A percentile compares a stretch with the other conserved stretches of the same genome.
Conservation (phyloP, 2,113 vertebrate species). For the Eudorcas thomsonii region DNA sequence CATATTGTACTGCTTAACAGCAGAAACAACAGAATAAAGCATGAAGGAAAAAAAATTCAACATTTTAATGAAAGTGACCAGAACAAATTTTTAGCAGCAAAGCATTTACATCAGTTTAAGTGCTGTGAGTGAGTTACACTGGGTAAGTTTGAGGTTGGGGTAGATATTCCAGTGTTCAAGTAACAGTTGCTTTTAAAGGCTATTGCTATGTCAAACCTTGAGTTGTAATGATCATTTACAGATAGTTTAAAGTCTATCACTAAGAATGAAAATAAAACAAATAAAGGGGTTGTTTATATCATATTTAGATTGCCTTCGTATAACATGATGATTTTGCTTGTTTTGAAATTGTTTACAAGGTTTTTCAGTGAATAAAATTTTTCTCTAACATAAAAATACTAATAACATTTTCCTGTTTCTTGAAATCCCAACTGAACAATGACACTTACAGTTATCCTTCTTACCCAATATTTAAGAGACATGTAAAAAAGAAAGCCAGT, state of each 20-base stretch:
- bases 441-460: neutral
- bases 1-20: slow-evolving; percentile 84
- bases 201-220: neutral
- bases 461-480: neutral
- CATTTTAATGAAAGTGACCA: slow-evolving; percentile 84
- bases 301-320: neutral
- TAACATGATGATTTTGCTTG: neutral
- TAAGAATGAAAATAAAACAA: slow-evolving; percentile 6
- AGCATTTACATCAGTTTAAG: slow-evolving; percentile 78
- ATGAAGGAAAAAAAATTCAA: slow-evolving; percentile 67
- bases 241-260: neutral
- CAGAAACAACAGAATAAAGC: slow-evolving; percentile 75
- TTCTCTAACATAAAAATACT: neutral
- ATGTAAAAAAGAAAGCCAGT: neutral
- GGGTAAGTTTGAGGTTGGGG: slow-evolving; percentile 48
- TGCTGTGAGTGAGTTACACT: slow-evolving; percentile 66
- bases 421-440: neutral
- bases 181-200: slow-evolving; percentile 29
- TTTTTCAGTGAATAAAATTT: neutral
- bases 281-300: neutral
- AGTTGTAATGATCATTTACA: neutral
- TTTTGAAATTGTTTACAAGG: neutral
- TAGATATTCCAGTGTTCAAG: slow-evolving; percentile 37
- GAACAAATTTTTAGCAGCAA: slow-evolving; percentile 83
- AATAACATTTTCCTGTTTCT: neutral